phyloP scores from a whole-genome alignment of 1,140 invertebrate species.

The Ips typographus region DNA sequence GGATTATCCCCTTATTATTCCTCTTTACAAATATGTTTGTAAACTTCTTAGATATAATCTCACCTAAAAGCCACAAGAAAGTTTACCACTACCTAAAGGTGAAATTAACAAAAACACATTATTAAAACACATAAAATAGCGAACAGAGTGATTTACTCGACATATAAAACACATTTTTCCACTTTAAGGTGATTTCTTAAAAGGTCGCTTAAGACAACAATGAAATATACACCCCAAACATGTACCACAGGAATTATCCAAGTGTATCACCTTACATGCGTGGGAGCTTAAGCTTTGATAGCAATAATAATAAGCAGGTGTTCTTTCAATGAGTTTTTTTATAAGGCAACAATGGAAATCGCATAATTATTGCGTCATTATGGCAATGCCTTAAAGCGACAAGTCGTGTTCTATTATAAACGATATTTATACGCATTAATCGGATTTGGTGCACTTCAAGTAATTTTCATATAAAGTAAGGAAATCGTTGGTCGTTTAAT shows the following conservation, averaged over 20 bases:
- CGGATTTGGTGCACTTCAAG: too few relatives aligned
- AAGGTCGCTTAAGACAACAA: conserved; percentile 8
- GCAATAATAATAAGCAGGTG: conserved; percentile 32
- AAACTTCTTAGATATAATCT: not conserved
- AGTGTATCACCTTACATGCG: conserved; percentile 36
- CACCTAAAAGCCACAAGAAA: not conserved
- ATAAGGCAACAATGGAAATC: conserved; percentile 33
- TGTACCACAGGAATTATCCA: conserved; percentile 25
- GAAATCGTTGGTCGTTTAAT: too few relatives aligned
- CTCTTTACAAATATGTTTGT: not conserved
- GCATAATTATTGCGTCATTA: conserved; percentile 35
- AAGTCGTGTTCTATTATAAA: conserved; percentile 16
- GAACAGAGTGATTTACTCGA: not conserved
- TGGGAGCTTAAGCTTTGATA: conserved; percentile 34
- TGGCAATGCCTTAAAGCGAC: conserved; percentile 22
- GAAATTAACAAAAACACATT: too few relatives aligned
- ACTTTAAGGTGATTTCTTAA: conserved; percentile 12
- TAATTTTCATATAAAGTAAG: too few relatives aligned
- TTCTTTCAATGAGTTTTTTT: conserved; percentile 26
- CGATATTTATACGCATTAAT: too few relatives aligned
- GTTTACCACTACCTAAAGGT: too few relatives aligned
- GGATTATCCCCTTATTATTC: not conserved
- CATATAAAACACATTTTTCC: conserved; percentile 16
- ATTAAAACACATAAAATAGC: not conserved
- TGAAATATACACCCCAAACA: conserved; percentile 20